Percentiles rank a stretch among this genome's conserved stretches.
phyloP scores from a whole-genome alignment of 2,797 vertebrate species.

The Anguilla obscura region DNA sequence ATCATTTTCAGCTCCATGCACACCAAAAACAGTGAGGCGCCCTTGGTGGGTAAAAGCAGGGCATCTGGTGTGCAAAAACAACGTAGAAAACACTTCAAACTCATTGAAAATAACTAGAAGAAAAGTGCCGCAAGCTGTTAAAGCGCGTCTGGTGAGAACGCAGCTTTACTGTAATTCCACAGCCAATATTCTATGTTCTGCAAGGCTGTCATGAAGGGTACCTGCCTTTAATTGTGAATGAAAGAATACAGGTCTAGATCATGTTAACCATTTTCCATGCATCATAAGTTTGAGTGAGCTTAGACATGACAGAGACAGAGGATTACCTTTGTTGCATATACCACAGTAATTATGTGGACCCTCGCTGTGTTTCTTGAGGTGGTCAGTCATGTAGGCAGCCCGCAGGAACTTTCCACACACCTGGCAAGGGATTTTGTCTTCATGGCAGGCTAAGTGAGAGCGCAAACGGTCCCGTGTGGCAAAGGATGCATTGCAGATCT shows the following conservation, averaged over 20 bases:
- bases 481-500: slow-evolving; percentile 99
- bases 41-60: too few species aligned
- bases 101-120: too few species aligned
- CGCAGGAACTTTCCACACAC: slow-evolving; percentile 97
- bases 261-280: not conserved
- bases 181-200: not conserved
- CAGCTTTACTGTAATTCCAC: not conserved
- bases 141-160: too few species aligned
- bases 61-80: too few species aligned
- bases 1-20: too few species aligned
- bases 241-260: not conserved
- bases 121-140: too few species aligned
- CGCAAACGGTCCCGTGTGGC: slow-evolving; percentile 97
- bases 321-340: slow-evolving; percentile 99
- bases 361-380: slow-evolving; percentile 99
- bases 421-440: slow-evolving; percentile 99
- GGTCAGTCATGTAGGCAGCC: slow-evolving; percentile 98
- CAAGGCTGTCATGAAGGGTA: not conserved
- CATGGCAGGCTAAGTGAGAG: slow-evolving; percentile 96
- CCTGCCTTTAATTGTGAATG: not conserved
- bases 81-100: too few species aligned
- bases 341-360: slow-evolving; percentile 98
- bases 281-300: not conserved
- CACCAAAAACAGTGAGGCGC: too few species aligned
- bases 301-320: not conserved